Conservation (phyloP, 1,140 invertebrate genomes). For the Caenorhabditis briggsae region DNA sequence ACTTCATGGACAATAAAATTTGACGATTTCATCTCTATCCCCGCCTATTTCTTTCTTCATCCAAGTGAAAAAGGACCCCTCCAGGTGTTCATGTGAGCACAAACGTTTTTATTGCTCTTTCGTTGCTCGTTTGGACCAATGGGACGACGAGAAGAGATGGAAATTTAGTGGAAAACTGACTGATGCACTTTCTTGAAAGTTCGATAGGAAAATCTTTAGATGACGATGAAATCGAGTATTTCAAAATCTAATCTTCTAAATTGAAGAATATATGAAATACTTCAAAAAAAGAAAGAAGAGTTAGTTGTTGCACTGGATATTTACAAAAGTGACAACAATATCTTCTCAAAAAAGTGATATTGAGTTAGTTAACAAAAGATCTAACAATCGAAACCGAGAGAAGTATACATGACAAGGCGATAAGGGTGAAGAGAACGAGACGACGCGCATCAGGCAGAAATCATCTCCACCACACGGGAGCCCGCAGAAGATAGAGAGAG, state of each 20-base stretch:
- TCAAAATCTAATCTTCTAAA: not conserved
- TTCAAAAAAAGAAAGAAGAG: not conserved
- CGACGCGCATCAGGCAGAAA: no score
- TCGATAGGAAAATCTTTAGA: not conserved
- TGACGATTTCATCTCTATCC: constrained; percentile 17
- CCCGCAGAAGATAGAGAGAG: not conserved
- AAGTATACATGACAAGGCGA: constrained; percentile 31
- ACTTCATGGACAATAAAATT: constrained; percentile 53
- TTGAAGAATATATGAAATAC: not conserved
- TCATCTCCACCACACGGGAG: constrained; percentile 13
- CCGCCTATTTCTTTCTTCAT: not conserved
- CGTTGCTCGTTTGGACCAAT: not conserved
- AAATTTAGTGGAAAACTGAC: constrained; percentile 4
- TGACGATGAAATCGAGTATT: no score
- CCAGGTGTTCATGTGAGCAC: constrained; percentile 44
- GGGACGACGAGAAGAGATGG: not conserved
- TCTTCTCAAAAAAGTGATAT: not conserved
- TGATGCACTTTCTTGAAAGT: constrained; percentile 5
- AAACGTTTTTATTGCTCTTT: constrained; percentile 31
- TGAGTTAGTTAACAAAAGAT: constrained; percentile 5
- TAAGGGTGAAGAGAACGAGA: constrained; percentile 35
- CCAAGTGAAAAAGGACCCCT: constrained; percentile 1
- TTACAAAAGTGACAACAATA: constrained; percentile 8
- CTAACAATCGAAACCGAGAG: not conserved
- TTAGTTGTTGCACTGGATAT: not conserved